Percentiles rank a stretch among this genome's conserved stretches.
These are phyloP conservation scores for Microctenopoma stevenorrisi DNA, from an alignment of 2,797 vertebrate species.

Conservation along the genomic window DNA sequence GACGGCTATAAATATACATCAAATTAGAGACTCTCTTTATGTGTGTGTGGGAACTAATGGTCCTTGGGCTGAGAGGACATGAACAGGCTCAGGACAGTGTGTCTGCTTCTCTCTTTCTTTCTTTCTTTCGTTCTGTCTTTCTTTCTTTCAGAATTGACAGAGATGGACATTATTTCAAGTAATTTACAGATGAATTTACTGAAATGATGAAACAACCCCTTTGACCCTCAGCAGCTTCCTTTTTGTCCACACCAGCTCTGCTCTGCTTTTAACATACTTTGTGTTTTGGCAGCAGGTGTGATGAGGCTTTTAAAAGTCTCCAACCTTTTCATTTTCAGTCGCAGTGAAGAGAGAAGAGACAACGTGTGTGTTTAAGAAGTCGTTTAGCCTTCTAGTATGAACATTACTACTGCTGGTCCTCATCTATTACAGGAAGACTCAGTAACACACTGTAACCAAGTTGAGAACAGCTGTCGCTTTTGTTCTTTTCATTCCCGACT, in stretches of 20 bases:
- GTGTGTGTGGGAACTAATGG: slow-evolving; percentile 35
- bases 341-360: slow-evolving; percentile 32
- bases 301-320: slow-evolving; percentile 49
- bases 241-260: not conserved
- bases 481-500: slow-evolving; percentile 44
- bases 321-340: slow-evolving; percentile 66
- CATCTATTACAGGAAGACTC: slow-evolving; percentile 52
- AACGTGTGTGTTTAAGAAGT: slow-evolving; percentile 44
- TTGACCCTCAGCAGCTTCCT: slow-evolving; percentile 2
- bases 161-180: not conserved
- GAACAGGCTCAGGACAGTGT: not conserved
- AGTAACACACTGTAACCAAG: slow-evolving; percentile 45
- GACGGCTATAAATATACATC: slow-evolving; percentile 68
- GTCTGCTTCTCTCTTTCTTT: slow-evolving; percentile 8
- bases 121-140: slow-evolving; percentile 12
- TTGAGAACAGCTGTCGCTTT: slow-evolving; percentile 59
- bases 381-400: slow-evolving; percentile 40
- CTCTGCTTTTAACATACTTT: slow-evolving; percentile 54
- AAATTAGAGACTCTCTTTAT: slow-evolving; percentile 68
- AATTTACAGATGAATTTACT: no score
- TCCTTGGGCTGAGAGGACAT: slow-evolving; percentile 7
- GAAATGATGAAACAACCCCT: not conserved
- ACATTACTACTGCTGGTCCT: slow-evolving; percentile 37
- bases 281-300: slow-evolving; percentile 60
- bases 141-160: not conserved